These are phyloP conservation scores for Poeciliopsis retropinna DNA, from an alignment of 2,113 vertebrate genomes.

Conservation along the genomic window DNA sequence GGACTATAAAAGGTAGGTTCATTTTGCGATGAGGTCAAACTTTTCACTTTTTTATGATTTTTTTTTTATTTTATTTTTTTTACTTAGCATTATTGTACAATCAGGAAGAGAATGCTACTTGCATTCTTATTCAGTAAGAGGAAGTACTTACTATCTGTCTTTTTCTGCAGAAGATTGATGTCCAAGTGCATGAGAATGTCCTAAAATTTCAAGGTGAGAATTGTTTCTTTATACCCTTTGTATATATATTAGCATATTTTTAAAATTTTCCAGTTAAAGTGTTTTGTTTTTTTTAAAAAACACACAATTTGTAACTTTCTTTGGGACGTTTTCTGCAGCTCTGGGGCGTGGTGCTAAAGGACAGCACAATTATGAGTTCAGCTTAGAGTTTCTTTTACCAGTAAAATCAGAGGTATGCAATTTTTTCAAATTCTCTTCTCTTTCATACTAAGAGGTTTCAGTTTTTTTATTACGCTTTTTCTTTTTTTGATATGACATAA, in stretches of 20 bases:
- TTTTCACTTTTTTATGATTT: background rate
- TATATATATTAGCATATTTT: background rate
- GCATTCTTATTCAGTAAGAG: background rate
- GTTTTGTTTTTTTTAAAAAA: background rate
- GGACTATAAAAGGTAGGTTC: background rate
- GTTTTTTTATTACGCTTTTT: background rate
- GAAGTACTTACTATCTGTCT: slow-evolving; percentile 11
- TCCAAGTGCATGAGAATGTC: slow-evolving; percentile 84
- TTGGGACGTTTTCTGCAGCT: slow-evolving; percentile 75
- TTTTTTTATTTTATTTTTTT: background rate
- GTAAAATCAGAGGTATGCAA: slow-evolving; percentile 87
- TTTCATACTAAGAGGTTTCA: background rate
- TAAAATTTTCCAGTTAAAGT: background rate
- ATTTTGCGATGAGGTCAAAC: background rate
- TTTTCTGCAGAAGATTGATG: slow-evolving; percentile 83
- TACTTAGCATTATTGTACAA: background rate
- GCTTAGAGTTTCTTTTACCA: slow-evolving; percentile 86
- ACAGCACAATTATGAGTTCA: slow-evolving; percentile 92
- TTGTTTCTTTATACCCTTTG: background rate
- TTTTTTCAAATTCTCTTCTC: background rate
- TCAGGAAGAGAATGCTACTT: background rate
- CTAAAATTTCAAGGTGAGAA: slow-evolving; percentile 88
- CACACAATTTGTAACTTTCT: background rate
- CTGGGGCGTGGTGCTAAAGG: slow-evolving; percentile 95
- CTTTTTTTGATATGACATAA: too few species aligned